These are phyloP conservation scores for Melinaea menophilus DNA, from an alignment of 2,888 invertebrate genomes.

Conservation along the genomic window DNA sequence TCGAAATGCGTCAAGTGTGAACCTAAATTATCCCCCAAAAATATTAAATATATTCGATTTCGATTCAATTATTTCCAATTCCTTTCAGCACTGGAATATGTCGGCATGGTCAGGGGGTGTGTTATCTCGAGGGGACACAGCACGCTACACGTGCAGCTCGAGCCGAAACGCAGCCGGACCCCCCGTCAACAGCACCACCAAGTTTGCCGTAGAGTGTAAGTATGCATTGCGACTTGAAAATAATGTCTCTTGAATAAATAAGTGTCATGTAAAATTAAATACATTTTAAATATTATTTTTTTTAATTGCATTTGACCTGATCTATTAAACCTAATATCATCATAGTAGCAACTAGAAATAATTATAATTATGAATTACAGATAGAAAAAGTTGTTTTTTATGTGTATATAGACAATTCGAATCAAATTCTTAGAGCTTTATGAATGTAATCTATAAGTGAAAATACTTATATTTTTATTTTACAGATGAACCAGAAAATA, in stretches of 20 bases:
- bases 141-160: constrained; percentile 90
- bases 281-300: too few species aligned
- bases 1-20: too few species aligned
- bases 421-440: neutral
- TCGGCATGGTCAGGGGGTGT: constrained; percentile 88
- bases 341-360: too few species aligned
- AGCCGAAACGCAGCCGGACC: constrained; percentile 86
- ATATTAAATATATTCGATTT: too few species aligned
- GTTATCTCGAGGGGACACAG: constrained; percentile 87
- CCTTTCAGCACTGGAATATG: constrained; percentile 87
- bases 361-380: too few species aligned
- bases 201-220: constrained; percentile 94
- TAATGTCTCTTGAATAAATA: too few species aligned
- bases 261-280: too few species aligned
- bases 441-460: neutral
- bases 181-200: constrained; percentile 89
- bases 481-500: constrained; percentile 85
- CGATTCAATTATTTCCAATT: neutral
- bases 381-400: too few species aligned
- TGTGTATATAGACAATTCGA: too few species aligned
- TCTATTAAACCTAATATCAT: too few species aligned
- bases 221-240: constrained; percentile 35
- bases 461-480: constrained; percentile 30
- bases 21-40: too few species aligned
- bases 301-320: too few species aligned